phyloP scores from a whole-genome alignment of 2,888 invertebrate species.

The Chalcosyrphus nemorum region DNA sequence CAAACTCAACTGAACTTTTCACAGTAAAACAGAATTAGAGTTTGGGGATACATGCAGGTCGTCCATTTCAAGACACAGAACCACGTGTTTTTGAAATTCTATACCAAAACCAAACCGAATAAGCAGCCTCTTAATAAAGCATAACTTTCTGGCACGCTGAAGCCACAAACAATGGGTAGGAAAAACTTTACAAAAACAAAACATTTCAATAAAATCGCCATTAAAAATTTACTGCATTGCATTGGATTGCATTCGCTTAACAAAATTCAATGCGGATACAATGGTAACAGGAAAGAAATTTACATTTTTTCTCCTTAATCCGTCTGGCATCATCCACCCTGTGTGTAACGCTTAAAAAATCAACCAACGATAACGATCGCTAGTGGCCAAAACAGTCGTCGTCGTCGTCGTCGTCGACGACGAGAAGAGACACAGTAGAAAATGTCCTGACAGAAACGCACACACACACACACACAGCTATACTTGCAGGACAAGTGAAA shows the following conservation, averaged over 20 bases:
- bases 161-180: conserved; percentile 2
- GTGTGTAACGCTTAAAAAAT: conserved; percentile 64
- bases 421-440: conserved; percentile 14
- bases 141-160: conserved; percentile 22
- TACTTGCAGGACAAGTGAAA: conserved; percentile 58
- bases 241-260: conserved; percentile 61
- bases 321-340: conserved; percentile 58
- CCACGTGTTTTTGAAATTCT: no score
- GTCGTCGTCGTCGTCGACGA: no score
- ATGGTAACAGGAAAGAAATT: conserved; percentile 49
- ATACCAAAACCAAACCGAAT: neutral
- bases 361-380: conserved; percentile 69
- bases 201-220: conserved; percentile 63
- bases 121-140: neutral
- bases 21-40: no score
- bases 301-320: conserved; percentile 68
- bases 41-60: no score
- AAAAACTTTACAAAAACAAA: neutral
- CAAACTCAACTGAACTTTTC: no score
- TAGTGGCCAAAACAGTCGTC: conserved; percentile 29
- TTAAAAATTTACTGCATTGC: conserved; percentile 66
- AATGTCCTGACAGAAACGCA: conserved; percentile 13
- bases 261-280: conserved; percentile 68
- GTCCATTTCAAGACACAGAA: no score
- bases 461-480: neutral